phyloP scores from a whole-genome alignment of 2,797 vertebrate genomes.

The Squalus acanthias region DNA sequence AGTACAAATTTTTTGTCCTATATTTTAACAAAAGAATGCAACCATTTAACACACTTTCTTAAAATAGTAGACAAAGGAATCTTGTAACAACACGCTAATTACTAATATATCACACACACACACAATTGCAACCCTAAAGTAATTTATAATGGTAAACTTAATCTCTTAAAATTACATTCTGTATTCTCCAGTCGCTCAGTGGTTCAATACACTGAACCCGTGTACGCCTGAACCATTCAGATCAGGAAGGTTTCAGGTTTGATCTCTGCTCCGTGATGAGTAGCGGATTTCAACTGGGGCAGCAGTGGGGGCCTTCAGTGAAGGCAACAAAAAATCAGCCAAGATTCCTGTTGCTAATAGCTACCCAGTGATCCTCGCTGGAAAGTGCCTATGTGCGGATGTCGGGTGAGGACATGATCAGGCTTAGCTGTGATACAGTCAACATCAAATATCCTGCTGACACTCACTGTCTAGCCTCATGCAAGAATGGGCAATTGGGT shows the following conservation, averaged over 20 bases:
- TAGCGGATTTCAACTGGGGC: not conserved
- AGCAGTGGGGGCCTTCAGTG: not conserved
- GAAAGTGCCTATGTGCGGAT: not conserved
- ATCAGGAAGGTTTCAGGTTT: not conserved
- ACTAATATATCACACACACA: not conserved
- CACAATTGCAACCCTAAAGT: not conserved
- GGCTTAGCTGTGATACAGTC: not conserved
- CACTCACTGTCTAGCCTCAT: not conserved
- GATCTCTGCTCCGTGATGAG: not conserved
- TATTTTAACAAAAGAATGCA: not conserved
- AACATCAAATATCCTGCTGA: not conserved
- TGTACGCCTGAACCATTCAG: not conserved
- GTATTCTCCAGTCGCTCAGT: not conserved
- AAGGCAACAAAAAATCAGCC: not conserved
- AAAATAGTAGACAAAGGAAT: not conserved
- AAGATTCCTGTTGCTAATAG: not conserved
- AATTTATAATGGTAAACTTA: not conserved
- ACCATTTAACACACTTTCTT: not conserved
- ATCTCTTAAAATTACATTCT: not conserved
- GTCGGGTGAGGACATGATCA: not conserved
- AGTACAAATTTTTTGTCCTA: not conserved
- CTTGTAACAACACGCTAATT: not conserved
- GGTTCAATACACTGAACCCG: not conserved
- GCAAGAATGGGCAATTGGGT: not conserved
- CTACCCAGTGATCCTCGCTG: not conserved